Conservation (phyloP, 2,113 vertebrate species). For the Podilymbus podiceps region DNA sequence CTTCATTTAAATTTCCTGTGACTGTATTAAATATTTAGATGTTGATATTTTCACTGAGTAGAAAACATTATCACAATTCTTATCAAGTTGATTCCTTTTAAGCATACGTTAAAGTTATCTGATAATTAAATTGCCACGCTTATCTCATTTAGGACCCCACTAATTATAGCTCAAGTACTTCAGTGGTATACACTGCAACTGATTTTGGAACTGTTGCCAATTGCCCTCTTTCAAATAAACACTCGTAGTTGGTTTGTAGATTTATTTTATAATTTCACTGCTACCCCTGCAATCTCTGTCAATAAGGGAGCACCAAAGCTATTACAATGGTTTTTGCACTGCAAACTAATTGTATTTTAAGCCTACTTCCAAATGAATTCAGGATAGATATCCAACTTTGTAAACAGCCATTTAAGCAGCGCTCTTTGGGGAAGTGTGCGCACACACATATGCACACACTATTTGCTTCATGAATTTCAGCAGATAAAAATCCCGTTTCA, state of each 20-base stretch:
- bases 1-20: slow-evolving; percentile 27
- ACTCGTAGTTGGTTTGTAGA: background rate
- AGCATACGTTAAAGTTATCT: slow-evolving; percentile 21
- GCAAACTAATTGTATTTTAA: slow-evolving; percentile 31
- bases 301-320: background rate
- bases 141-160: slow-evolving; percentile 23
- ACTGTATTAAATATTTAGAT: slow-evolving; percentile 62
- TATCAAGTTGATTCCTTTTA: slow-evolving; percentile 23
- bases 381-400: background rate
- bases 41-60: slow-evolving; percentile 48
- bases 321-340: background rate
- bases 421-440: background rate
- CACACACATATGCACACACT: background rate
- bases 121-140: slow-evolving; percentile 29
- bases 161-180: slow-evolving; percentile 7
- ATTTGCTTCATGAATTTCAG: background rate
- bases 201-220: background rate
- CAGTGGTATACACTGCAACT: background rate
- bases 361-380: background rate
- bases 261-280: background rate
- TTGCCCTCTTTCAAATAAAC: background rate
- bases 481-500: slow-evolving; percentile 1
- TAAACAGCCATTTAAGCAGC: background rate
- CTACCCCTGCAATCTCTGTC: background rate
- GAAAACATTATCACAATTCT: slow-evolving; percentile 41